Evolutionary conservation across 2,797 vertebrate genomes (phyloP).

Genomic region (Crocodylus rhombifer): DNA sequence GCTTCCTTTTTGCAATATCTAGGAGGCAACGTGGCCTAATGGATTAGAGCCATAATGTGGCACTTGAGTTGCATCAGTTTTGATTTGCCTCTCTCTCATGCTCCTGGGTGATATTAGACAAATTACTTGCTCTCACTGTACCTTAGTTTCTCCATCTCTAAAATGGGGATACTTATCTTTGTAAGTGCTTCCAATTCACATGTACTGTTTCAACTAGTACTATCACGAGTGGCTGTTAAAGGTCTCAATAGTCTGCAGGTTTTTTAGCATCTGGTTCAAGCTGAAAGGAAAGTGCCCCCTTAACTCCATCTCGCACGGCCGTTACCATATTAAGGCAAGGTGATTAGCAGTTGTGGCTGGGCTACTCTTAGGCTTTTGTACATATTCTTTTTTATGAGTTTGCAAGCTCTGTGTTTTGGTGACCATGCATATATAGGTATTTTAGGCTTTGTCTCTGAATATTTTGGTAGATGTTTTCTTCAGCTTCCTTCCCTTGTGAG

Average conservation of each 20-base stretch:
- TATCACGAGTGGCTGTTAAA: neutral
- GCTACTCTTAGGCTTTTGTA: neutral
- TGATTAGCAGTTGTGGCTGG: fast-evolving
- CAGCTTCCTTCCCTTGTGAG: neutral
- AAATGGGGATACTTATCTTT: neutral
- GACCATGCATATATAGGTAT: neutral
- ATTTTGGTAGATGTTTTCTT: neutral
- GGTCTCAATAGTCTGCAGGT: neutral
- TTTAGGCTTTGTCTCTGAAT: neutral
- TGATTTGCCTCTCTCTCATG: too few species aligned
- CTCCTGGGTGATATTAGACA: neutral
- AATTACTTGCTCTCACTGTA: fast-evolving
- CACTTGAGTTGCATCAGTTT: too few species aligned
- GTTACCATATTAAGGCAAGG: neutral
- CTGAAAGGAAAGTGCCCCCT: fast-evolving
- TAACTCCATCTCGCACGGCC: neutral
- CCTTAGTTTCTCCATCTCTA: neutral
- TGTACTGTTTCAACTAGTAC: neutral
- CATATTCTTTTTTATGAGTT: neutral
- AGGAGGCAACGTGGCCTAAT: neutral
- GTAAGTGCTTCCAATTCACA: neutral
- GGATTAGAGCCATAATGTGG: neutral
- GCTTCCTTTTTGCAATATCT: too few species aligned
- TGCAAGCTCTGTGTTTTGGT: neutral
- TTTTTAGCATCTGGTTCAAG: neutral